Base-by-base conservation (phyloP, 2,888 invertebrate species). In the Chymomyza amoena region DNA sequence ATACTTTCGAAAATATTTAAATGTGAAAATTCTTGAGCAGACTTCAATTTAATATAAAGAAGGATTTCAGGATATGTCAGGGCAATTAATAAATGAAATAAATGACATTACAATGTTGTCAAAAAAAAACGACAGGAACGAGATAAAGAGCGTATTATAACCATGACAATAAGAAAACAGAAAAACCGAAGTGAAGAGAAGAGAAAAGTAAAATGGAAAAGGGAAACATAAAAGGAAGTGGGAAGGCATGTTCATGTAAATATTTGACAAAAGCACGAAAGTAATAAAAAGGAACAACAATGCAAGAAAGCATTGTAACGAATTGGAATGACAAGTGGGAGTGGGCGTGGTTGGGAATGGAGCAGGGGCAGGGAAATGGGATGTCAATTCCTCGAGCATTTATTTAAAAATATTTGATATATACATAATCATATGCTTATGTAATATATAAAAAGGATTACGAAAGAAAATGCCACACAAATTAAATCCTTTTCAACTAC, bases 251-350 rank as follows among this genome's bases (percentile, higher is more conserved):
- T 9, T 73, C 76, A 83, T 82, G 87, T 75, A 79, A 87, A 83
- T 84, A 78, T 84, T 87, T 81, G 80, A 79, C 73, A 75, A 75
- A 78, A 73, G 74, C 75, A 74, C 72, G 70, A 84, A 25, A 57
- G 25, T 10, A 9, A 18, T 18, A 57, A 18, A 25, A 18, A 57
- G 18, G n/a, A 7, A 54, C 20, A 57, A 57, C 18, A 57, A 57
- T 77, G 77, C 77, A 78, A 77, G 81, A 72, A 84, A 54, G 54
- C 9, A 54, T 0, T 72, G 80, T 81, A 87, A 87, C 79, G 82
- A 87, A 87, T 87, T 65, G 72, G 78, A 84, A 77, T 84, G 85
- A 83, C 82, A 84, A n/a, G n/a, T n/a, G n/a, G n/a, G n/a, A 78
- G 39, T 45, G 39, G 39, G 39, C 39, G 13, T 45, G 10, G 10